These are phyloP conservation scores for Leptura quadrifasciata DNA, from an alignment of 2,888 invertebrate genomes.

Conservation along the genomic window DNA sequence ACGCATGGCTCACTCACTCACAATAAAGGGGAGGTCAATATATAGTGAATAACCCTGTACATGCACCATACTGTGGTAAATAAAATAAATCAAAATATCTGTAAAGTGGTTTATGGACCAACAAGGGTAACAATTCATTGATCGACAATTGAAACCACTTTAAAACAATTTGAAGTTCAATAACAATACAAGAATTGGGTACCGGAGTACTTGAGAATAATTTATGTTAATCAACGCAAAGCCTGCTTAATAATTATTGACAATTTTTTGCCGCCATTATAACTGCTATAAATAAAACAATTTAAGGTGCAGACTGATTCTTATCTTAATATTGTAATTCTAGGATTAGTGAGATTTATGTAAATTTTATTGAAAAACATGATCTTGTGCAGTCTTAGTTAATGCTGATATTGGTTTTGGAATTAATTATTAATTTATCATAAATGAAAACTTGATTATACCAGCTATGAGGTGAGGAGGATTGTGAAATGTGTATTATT, in stretches of 20 bases:
- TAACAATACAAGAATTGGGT: background rate
- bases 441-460: background rate
- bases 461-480: background rate
- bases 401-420: slow-evolving; percentile 1
- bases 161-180: background rate
- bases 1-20: no score
- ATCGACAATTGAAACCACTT: slow-evolving; percentile 15
- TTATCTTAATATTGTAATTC: slow-evolving; percentile 25
- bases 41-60: no score
- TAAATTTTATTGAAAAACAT: slow-evolving; percentile 9
- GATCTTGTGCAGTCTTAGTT: slow-evolving; percentile 8
- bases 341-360: slow-evolving; percentile 10
- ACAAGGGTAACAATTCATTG: slow-evolving; percentile 17
- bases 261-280: slow-evolving; percentile 2
- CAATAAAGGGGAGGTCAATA: no score
- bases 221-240: slow-evolving; percentile 19
- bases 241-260: background rate
- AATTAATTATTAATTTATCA: slow-evolving; percentile 31
- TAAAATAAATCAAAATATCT: slow-evolving; percentile 13
- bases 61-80: background rate
- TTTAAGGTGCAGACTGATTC: slow-evolving; percentile 18
- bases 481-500: slow-evolving; percentile 4
- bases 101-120: slow-evolving; percentile 14
- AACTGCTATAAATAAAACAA: slow-evolving; percentile 8
- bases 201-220: background rate